Evolutionary conservation across 2,888 invertebrate genomes (phyloP).

Genomic region (Arrhopalites spinosus): DNA sequence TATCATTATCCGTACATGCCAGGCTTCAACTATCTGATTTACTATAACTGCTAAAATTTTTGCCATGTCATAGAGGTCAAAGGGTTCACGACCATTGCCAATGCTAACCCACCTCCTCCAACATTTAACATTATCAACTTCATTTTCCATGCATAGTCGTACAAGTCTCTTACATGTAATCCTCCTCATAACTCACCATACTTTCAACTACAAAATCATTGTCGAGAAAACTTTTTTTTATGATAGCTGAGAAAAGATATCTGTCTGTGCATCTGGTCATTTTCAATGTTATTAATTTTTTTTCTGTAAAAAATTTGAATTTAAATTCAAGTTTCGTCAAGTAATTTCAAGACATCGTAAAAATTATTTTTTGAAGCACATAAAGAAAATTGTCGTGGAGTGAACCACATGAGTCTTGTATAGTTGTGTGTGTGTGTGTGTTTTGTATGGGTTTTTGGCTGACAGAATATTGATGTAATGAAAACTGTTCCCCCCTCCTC

Average conservation of each 20-base stretch:
- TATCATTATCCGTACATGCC: no score
- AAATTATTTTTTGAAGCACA: neutral
- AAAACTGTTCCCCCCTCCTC: no score
- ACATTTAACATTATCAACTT: no score
- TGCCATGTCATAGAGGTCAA: no score
- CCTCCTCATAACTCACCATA: neutral
- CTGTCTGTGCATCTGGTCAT: no score
- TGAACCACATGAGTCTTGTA: neutral
- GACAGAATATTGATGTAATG: neutral
- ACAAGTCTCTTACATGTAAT: neutral
- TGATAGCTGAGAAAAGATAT: no score
- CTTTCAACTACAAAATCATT: neutral
- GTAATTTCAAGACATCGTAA: neutral
- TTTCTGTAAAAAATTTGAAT: neutral
- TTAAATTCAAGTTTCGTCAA: no score
- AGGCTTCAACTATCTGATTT: neutral
- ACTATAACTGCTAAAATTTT: neutral
- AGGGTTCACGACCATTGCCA: no score
- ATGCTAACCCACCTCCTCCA: no score
- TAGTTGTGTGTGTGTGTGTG: neutral
- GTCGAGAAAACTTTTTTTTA: neutral
- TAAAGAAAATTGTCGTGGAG: neutral
- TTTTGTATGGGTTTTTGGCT: neutral
- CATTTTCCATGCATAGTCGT: no score
- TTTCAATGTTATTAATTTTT: neutral